These are phyloP conservation scores for Sisor rabdophorus DNA, from an alignment of 2,113 vertebrate species.

Conservation along the genomic window DNA sequence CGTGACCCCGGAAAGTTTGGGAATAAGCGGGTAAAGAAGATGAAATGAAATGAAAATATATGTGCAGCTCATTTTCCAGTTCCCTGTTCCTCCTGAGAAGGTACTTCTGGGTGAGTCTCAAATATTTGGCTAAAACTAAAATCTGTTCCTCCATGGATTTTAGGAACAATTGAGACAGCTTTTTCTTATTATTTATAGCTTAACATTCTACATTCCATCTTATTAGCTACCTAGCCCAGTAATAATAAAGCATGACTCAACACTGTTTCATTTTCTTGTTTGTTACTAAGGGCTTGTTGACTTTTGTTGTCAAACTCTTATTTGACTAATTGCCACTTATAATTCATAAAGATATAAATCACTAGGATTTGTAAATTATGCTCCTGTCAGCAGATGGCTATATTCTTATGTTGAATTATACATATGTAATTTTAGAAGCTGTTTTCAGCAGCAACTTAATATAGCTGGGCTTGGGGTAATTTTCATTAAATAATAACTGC, in stretches of 20 bases:
- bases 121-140: conserved; percentile 21
- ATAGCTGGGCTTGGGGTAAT: conserved; percentile 9
- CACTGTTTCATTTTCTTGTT: conserved; percentile 1
- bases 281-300: conserved; percentile 7
- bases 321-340: conserved; percentile 24
- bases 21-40: no score
- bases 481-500: conserved; percentile 30
- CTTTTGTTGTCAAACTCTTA: conserved; percentile 11
- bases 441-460: conserved; percentile 13
- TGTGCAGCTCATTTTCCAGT: conserved; percentile 10
- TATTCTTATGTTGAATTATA: conserved; percentile 40
- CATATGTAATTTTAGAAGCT: conserved; percentile 15
- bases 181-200: conserved; percentile 18
- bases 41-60: conserved; percentile 10
- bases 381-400: conserved; percentile 46
- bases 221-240: conserved; percentile 28
- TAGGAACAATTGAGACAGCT: not conserved
- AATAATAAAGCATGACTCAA: conserved; percentile 13
- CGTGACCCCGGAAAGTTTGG: no score
- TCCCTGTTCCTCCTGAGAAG: not conserved
- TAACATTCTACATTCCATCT: not conserved
- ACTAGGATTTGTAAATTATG: conserved; percentile 50
- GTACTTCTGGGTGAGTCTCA: conserved; percentile 9
- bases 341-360: conserved; percentile 48
- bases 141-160: conserved; percentile 20